Base-by-base conservation (phyloP, 2,113 vertebrate genomes). In the Ictalurus furcatus region DNA sequence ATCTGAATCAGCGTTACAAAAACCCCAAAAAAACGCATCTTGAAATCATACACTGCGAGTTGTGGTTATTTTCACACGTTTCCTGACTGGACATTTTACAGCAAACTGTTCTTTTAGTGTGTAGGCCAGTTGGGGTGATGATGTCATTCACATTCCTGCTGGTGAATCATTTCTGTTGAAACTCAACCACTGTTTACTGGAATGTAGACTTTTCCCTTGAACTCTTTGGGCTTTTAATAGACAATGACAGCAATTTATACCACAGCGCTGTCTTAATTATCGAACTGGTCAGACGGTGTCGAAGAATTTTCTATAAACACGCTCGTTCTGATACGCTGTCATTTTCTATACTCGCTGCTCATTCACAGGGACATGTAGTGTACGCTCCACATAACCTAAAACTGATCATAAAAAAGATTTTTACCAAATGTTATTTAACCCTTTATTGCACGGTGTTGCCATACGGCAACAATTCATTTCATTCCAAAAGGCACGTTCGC, bases 161-260 rank as follows among this genome's bases (percentile, higher is more conserved):
- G 2, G 14, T 89, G 88, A 87, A 86, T 89, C 88, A 89, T 63
- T 89, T 86, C 88, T 89, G 79, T 52, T 63, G 85, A 87, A 81
- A 86, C 44, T 54, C 76, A 61, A 37, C 71, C 71, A 74, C 48
- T 80, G 34, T 81, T 89, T 73, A 89, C 85, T 73, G 86, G 88
- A 89, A 86, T 54, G 73, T 83, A 61, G 28, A 30, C 16, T 56
- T 78, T 80, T 87, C 86, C 65, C 61, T 40, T 67, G 61, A 81
- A 82, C 37, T 71, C 48, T 67, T 9, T 25, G 78, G 65, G 48
- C n/a, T 81, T 34, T 52, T 80, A 48, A 61, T 13, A 63, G 56
- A 5, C 21, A 74, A 74, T 44, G 71, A 23, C 71, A 56, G 48
- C 48, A 30, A 52, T 80, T 80, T 56, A 30, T 16, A 80, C 52